Percentiles rank a stretch among this genome's conserved stretches.
These are phyloP conservation scores for Xenops minutus DNA, from an alignment of 2,797 vertebrate genomes.

Conservation along the genomic window DNA sequence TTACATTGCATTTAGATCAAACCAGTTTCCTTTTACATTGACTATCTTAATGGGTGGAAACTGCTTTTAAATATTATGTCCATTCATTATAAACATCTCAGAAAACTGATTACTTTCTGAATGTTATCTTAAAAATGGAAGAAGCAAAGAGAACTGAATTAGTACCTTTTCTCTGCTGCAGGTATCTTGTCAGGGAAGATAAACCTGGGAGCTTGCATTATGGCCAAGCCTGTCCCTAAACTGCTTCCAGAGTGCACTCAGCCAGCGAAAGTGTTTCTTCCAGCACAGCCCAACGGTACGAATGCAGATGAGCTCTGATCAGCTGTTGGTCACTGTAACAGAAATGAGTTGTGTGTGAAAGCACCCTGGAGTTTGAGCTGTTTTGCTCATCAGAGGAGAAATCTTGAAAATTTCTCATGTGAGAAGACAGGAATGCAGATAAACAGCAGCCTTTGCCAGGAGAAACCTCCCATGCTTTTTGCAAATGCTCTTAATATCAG, in stretches of 20 bases:
- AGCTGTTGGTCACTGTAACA: background rate
- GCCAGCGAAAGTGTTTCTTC: background rate
- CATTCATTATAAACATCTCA: background rate
- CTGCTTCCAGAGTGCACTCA: background rate
- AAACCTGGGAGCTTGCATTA: background rate
- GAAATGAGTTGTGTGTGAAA: rapidly evolving
- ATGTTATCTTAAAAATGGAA: background rate
- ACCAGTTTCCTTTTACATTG: background rate
- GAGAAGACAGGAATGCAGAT: background rate
- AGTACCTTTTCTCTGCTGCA: background rate
- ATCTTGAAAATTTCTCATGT: background rate
- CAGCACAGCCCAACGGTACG: rapidly evolving
- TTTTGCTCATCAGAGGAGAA: background rate
- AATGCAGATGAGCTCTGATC: background rate
- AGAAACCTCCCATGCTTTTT: background rate
- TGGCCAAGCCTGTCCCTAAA: background rate
- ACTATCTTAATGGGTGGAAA: background rate
- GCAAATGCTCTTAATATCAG: rapidly evolving
- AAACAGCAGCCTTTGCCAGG: constrained; percentile 51
- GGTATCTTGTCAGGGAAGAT: background rate
- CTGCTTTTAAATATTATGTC: background rate
- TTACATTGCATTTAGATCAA: background rate
- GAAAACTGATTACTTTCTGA: background rate
- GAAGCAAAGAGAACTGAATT: background rate
- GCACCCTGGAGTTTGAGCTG: background rate